Conservation (phyloP, 2,113 vertebrate genomes). For the Silurus glanis region DNA sequence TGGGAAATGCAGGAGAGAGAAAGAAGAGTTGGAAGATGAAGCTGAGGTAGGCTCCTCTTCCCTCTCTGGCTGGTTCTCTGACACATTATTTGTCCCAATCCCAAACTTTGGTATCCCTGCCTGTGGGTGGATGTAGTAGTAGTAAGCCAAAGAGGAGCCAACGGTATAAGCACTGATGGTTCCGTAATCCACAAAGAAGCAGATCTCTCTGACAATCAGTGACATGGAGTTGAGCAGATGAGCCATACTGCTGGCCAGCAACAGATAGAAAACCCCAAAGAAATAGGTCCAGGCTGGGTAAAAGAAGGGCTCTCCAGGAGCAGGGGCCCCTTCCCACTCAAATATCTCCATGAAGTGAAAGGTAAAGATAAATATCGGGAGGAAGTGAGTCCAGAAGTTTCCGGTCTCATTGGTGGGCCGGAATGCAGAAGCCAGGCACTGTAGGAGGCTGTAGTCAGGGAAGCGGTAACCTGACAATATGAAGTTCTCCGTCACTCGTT, state of each 20-base stretch:
- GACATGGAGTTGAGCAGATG: constrained; percentile 81
- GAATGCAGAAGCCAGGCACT: constrained; percentile 78
- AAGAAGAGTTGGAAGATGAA: background rate
- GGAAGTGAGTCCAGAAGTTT: constrained; percentile 82
- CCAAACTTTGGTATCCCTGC: constrained; percentile 57
- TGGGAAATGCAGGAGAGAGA: constrained; percentile 34
- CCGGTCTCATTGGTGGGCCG: constrained; percentile 77
- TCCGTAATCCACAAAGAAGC: constrained; percentile 79
- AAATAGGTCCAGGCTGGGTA: constrained; percentile 77
- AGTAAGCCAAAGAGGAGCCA: constrained; percentile 76
- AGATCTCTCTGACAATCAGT: constrained; percentile 73
- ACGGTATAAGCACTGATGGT: constrained; percentile 77
- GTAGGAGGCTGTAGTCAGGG: constrained; percentile 74
- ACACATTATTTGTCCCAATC: constrained; percentile 36
- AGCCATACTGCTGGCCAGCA: constrained; percentile 78
- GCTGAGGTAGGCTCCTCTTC: background rate
- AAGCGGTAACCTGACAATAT: constrained; percentile 78
- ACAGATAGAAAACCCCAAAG: constrained; percentile 73
- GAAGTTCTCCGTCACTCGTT: constrained; percentile 72
- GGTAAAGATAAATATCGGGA: constrained; percentile 72
- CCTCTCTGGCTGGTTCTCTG: background rate
- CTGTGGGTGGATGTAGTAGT: constrained; percentile 75
- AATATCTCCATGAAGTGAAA: constrained; percentile 73
- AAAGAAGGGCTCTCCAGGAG: constrained; percentile 65
- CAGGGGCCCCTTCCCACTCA: constrained; percentile 56